Conservation (phyloP, 2,888 invertebrate species). For the Resseliella maxima region DNA sequence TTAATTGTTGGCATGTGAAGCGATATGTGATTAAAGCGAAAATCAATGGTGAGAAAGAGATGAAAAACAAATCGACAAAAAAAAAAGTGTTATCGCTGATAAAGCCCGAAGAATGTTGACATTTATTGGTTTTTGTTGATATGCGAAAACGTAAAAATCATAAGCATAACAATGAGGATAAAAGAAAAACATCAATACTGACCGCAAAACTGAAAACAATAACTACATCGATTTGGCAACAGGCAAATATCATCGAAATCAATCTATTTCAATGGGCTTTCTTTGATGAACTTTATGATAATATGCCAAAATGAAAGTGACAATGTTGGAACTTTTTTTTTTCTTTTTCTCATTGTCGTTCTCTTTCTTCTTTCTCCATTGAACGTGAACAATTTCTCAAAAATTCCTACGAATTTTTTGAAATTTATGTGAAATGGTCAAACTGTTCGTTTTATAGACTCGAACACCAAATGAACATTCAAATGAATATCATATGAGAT, state of each 20-base stretch:
- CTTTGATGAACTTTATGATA: slow-evolving; percentile 15
- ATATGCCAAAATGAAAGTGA: slow-evolving; percentile 17
- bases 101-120: neutral
- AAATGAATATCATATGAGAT: too few relatives aligned
- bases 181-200: neutral
- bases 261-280: neutral
- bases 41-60: neutral
- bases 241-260: neutral
- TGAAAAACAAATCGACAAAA: neutral
- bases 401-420: too few relatives aligned
- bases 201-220: neutral
- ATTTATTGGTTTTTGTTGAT: neutral
- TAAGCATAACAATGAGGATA: neutral
- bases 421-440: too few relatives aligned
- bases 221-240: neutral
- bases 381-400: too few relatives aligned
- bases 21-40: neutral
- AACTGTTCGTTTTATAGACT: too few relatives aligned
- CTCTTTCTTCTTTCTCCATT: too few relatives aligned
- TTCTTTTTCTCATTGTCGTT: neutral
- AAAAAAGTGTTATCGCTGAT: neutral
- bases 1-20: neutral
- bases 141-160: slow-evolving; percentile 16
- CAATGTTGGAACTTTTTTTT: slow-evolving; percentile 26
- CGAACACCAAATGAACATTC: too few relatives aligned